Evolutionary conservation across 2,797 vertebrate genomes (phyloP).

Genomic region (Dallia pectoralis): DNA sequence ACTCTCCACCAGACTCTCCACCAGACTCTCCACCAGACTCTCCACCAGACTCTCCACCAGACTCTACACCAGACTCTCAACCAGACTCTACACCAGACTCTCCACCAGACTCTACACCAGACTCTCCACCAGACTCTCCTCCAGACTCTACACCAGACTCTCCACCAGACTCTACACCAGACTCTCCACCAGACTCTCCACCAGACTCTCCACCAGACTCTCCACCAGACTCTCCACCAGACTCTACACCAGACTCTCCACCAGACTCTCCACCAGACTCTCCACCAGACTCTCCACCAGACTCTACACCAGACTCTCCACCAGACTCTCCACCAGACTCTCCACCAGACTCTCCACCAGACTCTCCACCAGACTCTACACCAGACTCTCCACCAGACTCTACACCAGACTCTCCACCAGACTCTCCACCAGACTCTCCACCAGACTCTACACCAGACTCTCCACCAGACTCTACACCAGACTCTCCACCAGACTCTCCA

Average conservation of each 20-base stretch:
- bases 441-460: constrained; percentile 13
- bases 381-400: constrained; percentile 21
- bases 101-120: constrained; percentile 20
- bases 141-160: too few species aligned
- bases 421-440: constrained; percentile 24
- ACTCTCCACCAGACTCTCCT: constrained; percentile 21
- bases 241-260: too few species aligned
- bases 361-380: constrained; percentile 21
- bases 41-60: constrained; percentile 25
- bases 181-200: constrained; percentile 21
- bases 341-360: constrained; percentile 20
- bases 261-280: constrained; percentile 21
- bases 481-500: constrained; percentile 21
- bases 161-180: constrained; percentile 20
- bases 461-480: constrained; percentile 20
- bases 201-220: constrained; percentile 21
- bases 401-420: constrained; percentile 25
- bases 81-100: too few species aligned
- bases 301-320: constrained; percentile 24
- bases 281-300: constrained; percentile 25
- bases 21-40: constrained; percentile 21
- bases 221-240: constrained; percentile 25
- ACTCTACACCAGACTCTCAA: too few species aligned
- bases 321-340: constrained; percentile 13
- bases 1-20: too few species aligned